These are phyloP conservation scores for Rhaphigaster nebulosa DNA, from an alignment of 2,888 invertebrate species.

Conservation along the genomic window DNA sequence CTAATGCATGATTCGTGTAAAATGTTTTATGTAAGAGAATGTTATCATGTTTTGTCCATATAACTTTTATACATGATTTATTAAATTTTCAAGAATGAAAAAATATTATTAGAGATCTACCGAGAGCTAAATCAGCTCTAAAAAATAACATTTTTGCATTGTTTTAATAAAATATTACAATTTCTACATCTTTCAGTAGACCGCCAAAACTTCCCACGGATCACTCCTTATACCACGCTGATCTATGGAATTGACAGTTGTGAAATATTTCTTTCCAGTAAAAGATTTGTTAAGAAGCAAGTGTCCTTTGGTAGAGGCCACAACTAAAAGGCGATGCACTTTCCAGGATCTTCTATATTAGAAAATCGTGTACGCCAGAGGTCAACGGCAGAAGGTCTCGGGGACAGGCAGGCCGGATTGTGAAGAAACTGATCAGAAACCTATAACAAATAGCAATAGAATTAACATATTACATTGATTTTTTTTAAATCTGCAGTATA, in stretches of 20 bases:
- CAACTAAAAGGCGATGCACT: constrained; percentile 21
- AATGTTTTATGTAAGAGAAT: too few relatives aligned
- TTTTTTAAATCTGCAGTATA: background rate
- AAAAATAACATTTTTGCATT: too few relatives aligned
- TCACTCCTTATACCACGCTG: background rate
- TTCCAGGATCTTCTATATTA: constrained; percentile 29
- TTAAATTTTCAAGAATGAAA: too few relatives aligned
- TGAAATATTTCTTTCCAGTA: background rate
- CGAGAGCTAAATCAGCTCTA: too few relatives aligned
- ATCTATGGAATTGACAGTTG: background rate
- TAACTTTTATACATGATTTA: too few relatives aligned
- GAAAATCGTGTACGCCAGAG: background rate
- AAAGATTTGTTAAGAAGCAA: background rate
- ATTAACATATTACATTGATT: background rate
- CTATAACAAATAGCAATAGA: background rate
- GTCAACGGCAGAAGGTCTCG: background rate
- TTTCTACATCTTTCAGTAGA: too few relatives aligned
- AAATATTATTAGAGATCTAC: too few relatives aligned
- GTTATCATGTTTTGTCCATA: too few relatives aligned
- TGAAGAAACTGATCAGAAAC: background rate
- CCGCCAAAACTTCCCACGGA: background rate
- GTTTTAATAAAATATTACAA: too few relatives aligned
- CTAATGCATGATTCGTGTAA: too few relatives aligned
- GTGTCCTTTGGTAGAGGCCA: constrained; percentile 29
- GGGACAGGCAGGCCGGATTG: background rate